A percentile compares a stretch with the other conserved stretches of the same genome.
Evolutionary conservation across 2,113 vertebrate species (phyloP).

Genomic region (Fregata magnificens): DNA sequence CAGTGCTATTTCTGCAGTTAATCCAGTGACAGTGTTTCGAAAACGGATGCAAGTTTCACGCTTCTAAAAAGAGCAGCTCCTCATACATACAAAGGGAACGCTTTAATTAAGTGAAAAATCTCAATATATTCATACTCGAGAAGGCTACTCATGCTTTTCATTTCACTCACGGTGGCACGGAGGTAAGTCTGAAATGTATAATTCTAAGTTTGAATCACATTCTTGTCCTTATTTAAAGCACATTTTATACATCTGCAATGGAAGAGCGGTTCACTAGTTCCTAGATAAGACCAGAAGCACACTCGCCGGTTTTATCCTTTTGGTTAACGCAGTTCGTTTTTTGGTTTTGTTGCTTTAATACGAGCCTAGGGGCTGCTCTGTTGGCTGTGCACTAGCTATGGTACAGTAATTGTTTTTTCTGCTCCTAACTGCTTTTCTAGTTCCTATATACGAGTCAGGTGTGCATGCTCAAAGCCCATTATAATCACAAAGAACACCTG

Average conservation of each 20-base stretch:
- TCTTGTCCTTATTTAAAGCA: not conserved
- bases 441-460: accelerated
- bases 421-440: not conserved
- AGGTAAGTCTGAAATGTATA: not conserved
- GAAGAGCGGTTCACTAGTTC: not conserved
- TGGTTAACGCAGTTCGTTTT: not conserved
- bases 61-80: not conserved
- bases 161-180: not conserved
- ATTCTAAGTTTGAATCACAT: not conserved
- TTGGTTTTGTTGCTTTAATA: not conserved
- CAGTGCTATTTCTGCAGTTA: not conserved
- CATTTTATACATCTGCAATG: not conserved
- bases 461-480: not conserved
- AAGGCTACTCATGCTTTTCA: not conserved
- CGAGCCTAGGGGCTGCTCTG: not conserved
- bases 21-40: not conserved
- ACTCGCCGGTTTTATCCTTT: not conserved
- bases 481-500: not conserved
- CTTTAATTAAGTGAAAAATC: conserved; percentile 19
- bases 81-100: not conserved
- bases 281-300: not conserved
- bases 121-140: not conserved
- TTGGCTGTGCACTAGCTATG: not conserved
- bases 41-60: not conserved
- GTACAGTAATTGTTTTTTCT: not conserved